These are phyloP conservation scores for Brenthis daphne DNA, from an alignment of 2,888 invertebrate species.

Conservation along the genomic window DNA sequence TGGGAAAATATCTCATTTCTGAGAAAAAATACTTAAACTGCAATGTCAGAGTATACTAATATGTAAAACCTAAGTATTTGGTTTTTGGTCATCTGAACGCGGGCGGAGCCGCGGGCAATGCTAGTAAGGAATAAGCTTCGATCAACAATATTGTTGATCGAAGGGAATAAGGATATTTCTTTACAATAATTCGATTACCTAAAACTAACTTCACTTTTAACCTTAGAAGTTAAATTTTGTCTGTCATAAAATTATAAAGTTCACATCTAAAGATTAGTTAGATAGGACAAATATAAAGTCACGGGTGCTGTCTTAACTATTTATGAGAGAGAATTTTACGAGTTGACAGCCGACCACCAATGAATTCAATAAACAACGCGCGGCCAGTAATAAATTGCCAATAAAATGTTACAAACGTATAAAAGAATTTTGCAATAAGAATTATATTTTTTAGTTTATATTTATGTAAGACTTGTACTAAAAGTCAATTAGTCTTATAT, in stretches of 20 bases:
- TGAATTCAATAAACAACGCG: slow-evolving; percentile 41
- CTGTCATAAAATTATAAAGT: slow-evolving; percentile 26
- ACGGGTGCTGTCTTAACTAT: slow-evolving; percentile 42
- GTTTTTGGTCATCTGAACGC: too few species aligned
- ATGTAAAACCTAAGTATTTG: too few species aligned
- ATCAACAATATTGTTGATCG: too few species aligned
- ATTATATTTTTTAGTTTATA: slow-evolving; percentile 24
- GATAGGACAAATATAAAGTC: slow-evolving; percentile 40
- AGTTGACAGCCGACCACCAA: slow-evolving; percentile 45
- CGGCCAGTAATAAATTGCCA: slow-evolving; percentile 45
- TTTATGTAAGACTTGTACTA: not conserved
- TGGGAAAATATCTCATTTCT: too few species aligned
- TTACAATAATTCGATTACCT: too few species aligned
- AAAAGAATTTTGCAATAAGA: slow-evolving; percentile 32
- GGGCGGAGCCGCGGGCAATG: too few species aligned
- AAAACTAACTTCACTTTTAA: too few species aligned
- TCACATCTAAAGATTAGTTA: slow-evolving; percentile 34
- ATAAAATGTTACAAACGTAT: slow-evolving; percentile 42
- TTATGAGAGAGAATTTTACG: slow-evolving; percentile 44
- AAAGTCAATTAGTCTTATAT: not conserved
- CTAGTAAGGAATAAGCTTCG: too few species aligned
- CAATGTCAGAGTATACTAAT: too few species aligned
- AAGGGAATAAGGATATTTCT: too few species aligned
- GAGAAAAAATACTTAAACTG: too few species aligned
- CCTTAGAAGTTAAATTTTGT: not conserved